Percentiles rank a stretch among this genome's conserved stretches.
phyloP scores from a whole-genome alignment of 2,113 vertebrate species.

The Antechinus flavipes region DNA sequence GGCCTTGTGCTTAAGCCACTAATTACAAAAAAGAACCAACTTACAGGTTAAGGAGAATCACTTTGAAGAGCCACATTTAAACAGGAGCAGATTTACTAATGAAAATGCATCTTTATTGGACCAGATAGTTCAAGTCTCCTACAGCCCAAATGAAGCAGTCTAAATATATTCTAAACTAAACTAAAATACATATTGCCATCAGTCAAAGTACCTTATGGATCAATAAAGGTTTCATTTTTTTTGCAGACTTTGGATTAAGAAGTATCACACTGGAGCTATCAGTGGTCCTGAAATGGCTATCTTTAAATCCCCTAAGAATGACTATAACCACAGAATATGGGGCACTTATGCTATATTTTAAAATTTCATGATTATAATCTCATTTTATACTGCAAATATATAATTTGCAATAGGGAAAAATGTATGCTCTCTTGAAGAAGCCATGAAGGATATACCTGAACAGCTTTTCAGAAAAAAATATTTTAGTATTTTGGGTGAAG shows the following conservation, averaged over 20 bases:
- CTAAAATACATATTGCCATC: constrained; percentile 9
- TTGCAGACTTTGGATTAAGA: not conserved
- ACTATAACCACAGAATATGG: not conserved
- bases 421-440: constrained; percentile 27
- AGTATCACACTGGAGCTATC: constrained; percentile 60
- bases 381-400: not conserved
- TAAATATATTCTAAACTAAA: not conserved
- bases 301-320: constrained; percentile 50
- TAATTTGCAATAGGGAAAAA: not conserved
- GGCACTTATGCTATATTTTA: not conserved
- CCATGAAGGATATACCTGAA: constrained; percentile 18
- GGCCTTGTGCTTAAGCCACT: constrained; percentile 7
- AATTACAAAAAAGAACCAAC: not conserved
- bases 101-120: constrained; percentile 73
- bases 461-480: not conserved
- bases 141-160: constrained; percentile 3
- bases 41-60: not conserved
- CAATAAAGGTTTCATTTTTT: constrained; percentile 43
- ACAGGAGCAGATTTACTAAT: constrained; percentile 49
- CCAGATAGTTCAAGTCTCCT: constrained; percentile 31
- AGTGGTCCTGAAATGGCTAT: constrained; percentile 77
- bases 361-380: constrained; percentile 6
- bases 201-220: constrained; percentile 1
- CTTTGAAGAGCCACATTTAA: constrained; percentile 48
- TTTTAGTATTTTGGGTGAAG: not conserved